These are phyloP conservation scores for Holothuria glaberrima DNA, from an alignment of 35 echinoderm and acorn worm genomes.

Conservation along the genomic window DNA sequence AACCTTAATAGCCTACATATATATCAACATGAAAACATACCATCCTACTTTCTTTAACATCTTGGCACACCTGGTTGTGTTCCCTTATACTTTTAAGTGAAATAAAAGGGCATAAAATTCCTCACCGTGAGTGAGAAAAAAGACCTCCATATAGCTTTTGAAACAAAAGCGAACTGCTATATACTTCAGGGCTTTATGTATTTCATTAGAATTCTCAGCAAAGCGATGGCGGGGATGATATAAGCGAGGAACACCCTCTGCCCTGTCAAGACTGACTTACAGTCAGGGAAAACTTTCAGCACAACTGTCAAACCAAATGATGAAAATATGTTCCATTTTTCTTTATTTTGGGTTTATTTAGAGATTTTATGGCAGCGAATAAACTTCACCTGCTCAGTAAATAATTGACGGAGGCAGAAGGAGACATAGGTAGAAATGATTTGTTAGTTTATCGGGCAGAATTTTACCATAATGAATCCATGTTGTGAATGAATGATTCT, in stretches of 20 bases:
- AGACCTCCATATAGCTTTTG: too few relatives aligned
- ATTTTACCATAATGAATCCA: constrained; percentile 52
- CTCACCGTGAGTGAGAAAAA: too few relatives aligned
- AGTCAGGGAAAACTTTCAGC: neutral
- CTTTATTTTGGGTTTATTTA: constrained; percentile 48
- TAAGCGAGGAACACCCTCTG: constrained; percentile 34
- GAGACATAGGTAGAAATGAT: constrained; percentile 1
- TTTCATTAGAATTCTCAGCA: too few relatives aligned
- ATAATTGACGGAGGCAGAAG: constrained; percentile 43
- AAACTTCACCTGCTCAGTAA: constrained; percentile 48
- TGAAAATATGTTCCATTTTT: constrained; percentile 57
- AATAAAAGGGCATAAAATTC: too few relatives aligned
- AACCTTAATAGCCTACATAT: too few relatives aligned
- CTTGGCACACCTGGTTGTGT: too few relatives aligned
- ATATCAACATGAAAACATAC: too few relatives aligned
- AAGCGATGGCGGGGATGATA: constrained; percentile 18
- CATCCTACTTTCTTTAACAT: too few relatives aligned
- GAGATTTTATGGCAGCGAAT: constrained; percentile 52
- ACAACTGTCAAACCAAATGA: constrained; percentile 38
- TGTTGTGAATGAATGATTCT: constrained; percentile 44
- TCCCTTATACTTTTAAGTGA: too few relatives aligned
- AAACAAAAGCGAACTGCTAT: too few relatives aligned
- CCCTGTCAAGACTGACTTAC: constrained; percentile 32
- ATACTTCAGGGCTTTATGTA: too few relatives aligned
- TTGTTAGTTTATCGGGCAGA: constrained; percentile 46